Evolutionary conservation across 2,113 vertebrate species (phyloP), one percentile per base, ranked within the genome.

Genomic region (Cariama cristata): DNA sequence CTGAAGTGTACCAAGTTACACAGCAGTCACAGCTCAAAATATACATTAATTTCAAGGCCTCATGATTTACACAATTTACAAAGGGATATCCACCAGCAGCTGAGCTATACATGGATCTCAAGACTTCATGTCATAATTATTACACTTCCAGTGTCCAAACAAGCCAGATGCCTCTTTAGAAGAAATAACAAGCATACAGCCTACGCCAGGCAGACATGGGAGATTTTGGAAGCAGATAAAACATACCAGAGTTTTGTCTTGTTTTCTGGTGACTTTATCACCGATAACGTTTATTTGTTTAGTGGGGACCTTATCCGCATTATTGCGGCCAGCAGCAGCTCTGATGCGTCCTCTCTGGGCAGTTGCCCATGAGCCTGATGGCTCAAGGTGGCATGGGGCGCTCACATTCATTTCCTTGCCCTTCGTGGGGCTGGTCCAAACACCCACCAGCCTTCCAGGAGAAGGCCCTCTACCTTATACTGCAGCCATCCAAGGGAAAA

Each of bases 11-110:
- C 90, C 79, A 50, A 28, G 55, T 74, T 82, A 90, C 84, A 82
- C 56, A 59, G 79, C 60, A 74, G 59, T 58, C 71, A 66, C 52
- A 87, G 75, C 21, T 62, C 71, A 91, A 94, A 93, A 86, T 81
- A 90, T 44, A 86, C 91, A 90, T 93, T 89, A 64, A 94, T 94
- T 94, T 93, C 86, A 87, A 93, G 60, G 58, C 58, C 67, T 93
- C 35, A 14, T 79, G 83, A 45, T 93, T 33, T 94, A 74, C 33
- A 88, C 49, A 63, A 59, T 94, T 95, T 95, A 80, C 76, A 95
- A 88, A 92, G 45, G 53, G 79, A 40, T 67, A 59, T 69, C 33
- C 38, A 88, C 56, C 64, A 93, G 84, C 67, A 93, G 28, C 74
- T 91, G 60, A 89, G 38, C 71, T 79, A 67, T 35, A 94, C 0